A percentile compares a stretch with the other conserved stretches of the same genome.
These are phyloP conservation scores for Alexandromys fortis DNA, from an alignment of 2,113 vertebrate species.

Conservation along the genomic window DNA sequence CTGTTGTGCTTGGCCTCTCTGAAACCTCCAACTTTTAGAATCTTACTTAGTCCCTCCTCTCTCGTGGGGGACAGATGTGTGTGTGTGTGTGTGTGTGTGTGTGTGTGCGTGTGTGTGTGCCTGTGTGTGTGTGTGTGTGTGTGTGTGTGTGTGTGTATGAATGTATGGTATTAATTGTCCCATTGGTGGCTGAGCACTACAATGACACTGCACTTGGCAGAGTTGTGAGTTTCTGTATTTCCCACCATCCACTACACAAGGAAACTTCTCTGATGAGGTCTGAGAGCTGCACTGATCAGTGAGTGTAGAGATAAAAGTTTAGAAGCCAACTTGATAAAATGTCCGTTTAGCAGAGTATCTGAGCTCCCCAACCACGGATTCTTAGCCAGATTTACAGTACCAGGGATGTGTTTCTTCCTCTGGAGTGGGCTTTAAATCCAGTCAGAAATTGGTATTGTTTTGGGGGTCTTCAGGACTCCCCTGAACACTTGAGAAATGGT, in stretches of 20 bases:
- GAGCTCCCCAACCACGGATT: neutral
- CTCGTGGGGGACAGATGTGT: neutral
- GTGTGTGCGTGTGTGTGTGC: too few relatives aligned
- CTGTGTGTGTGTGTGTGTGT: neutral
- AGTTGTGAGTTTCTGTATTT: neutral
- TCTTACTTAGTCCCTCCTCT: neutral
- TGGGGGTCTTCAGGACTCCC: neutral
- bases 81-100: too few relatives aligned
- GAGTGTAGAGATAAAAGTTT: neutral
- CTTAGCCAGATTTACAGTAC: neutral
- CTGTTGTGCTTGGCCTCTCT: neutral
- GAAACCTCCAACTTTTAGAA: neutral
- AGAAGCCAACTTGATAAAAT: neutral
- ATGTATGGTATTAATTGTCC: neutral
- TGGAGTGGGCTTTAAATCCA: neutral
- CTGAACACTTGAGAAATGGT: neutral
- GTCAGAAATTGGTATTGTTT: neutral
- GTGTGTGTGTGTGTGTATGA: neutral
- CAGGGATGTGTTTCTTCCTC: neutral
- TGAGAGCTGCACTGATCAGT: neutral
- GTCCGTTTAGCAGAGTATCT: neutral
- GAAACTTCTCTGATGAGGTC: neutral
- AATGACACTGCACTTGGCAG: neutral
- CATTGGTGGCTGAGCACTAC: neutral
- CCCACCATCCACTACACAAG: neutral